A percentile compares a stretch with the other conserved stretches of the same genome.
These are phyloP conservation scores for Ochropacha duplaris DNA, from an alignment of 2,888 invertebrate genomes.

Conservation along the genomic window DNA sequence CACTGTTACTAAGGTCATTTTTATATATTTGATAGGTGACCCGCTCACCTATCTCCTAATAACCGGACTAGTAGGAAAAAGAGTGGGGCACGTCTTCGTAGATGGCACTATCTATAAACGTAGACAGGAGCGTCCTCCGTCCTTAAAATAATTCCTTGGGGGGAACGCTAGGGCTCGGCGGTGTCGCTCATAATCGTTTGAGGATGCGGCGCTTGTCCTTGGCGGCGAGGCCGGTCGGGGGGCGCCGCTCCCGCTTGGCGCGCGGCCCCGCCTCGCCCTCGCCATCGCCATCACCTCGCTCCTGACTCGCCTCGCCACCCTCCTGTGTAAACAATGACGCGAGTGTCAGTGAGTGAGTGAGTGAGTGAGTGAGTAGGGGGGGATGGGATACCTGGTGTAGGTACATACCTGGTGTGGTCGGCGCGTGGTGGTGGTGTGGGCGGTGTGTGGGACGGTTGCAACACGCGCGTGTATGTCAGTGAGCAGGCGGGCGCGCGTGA, in stretches of 20 bases:
- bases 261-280: slow-evolving; percentile 67
- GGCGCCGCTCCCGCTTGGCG: slow-evolving; percentile 92
- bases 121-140: too few relatives aligned
- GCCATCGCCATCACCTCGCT: slow-evolving; percentile 61
- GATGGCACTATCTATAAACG: too few relatives aligned
- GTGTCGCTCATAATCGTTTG: slow-evolving; percentile 54
- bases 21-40: too few relatives aligned
- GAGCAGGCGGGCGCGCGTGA: slow-evolving; percentile 74
- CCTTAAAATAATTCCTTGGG: background rate
- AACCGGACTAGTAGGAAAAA: too few relatives aligned
- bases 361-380: too few relatives aligned
- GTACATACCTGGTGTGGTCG: slow-evolving; percentile 67
- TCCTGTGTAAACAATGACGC: slow-evolving; percentile 55
- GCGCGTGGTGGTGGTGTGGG: slow-evolving; percentile 24
- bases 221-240: slow-evolving; percentile 47
- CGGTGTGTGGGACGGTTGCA: slow-evolving; percentile 62
- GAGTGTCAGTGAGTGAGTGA: too few relatives aligned
- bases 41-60: too few relatives aligned
- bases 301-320: slow-evolving; percentile 49
- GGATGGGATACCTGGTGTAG: too few relatives aligned
- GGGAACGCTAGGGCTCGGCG: background rate
- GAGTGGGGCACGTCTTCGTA: too few relatives aligned
- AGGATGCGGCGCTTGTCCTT: slow-evolving; percentile 57
- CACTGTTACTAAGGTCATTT: too few relatives aligned
- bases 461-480: slow-evolving; percentile 74